phyloP scores from a whole-genome alignment of 2,113 vertebrate species.

The Triplophysa rosa region DNA sequence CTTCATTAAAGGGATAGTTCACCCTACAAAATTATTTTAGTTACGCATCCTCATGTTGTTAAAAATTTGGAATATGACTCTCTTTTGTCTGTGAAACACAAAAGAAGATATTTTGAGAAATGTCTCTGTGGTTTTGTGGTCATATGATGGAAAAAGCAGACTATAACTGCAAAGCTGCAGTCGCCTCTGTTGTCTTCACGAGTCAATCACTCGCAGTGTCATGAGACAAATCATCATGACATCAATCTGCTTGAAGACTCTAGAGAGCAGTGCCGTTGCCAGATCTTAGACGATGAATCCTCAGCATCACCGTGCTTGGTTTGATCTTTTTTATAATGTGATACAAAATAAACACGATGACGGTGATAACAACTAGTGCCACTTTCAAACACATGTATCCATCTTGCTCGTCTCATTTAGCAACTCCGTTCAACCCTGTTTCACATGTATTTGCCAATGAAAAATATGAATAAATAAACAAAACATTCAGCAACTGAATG shows the following conservation, averaged over 20 bases:
- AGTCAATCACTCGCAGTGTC: slow-evolving; percentile 24
- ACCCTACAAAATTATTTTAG: not conserved
- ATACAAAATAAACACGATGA: not conserved
- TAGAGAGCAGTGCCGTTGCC: not conserved
- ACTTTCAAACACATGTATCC: not conserved
- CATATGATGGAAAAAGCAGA: not conserved
- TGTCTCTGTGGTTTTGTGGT: too few species aligned
- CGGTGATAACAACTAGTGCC: not conserved
- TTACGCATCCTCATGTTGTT: not conserved
- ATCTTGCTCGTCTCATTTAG: too few species aligned
- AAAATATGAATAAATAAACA: too few species aligned
- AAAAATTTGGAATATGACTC: too few species aligned
- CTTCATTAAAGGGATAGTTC: not conserved
- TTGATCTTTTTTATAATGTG: not conserved
- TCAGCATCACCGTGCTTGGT: slow-evolving; percentile 11
- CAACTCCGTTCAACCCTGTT: too few species aligned
- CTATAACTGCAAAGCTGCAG: not conserved
- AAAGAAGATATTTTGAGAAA: too few species aligned
- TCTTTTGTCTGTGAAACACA: too few species aligned
- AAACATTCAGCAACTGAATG: too few species aligned
- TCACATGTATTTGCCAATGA: too few species aligned
- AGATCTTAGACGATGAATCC: slow-evolving; percentile 14
- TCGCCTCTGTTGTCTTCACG: not conserved
- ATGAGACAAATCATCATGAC: slow-evolving; percentile 25
- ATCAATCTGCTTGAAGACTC: slow-evolving; percentile 15